Base-by-base conservation (phyloP, 2,113 vertebrate genomes). In the Heterochromis multidens region DNA sequence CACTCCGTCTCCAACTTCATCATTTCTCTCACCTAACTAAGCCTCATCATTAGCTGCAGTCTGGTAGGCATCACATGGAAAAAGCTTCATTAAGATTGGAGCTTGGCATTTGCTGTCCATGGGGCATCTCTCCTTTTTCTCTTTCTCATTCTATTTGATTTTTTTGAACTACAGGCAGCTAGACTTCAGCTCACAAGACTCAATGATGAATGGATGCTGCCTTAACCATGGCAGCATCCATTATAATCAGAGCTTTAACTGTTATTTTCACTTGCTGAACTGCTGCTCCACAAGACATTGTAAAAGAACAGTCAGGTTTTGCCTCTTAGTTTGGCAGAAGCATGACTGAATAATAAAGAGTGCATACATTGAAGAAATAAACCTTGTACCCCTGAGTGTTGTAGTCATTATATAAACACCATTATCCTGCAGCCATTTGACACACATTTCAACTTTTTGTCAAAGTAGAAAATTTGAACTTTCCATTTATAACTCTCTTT, bases 1-100 rank as follows among this genome's bases (percentile, higher is more conserved):
- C 58, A 21, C 52, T 40, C 29, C 0, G 1, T 54, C 79, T 65
- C 43, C 33, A 52, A 7, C 67, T 25, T 46, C 21, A 27, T 43
- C 74, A 58, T 65, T 40, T 77, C 76, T 46, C 40, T 57, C 85
- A 77, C 85, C 85, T 87, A 90, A 88, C 87, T 43, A 81, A 92
- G 74, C 79, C 78, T 87, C 77, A 89, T 93, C 89, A 89, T 94
- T 93, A 93, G 89, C 88, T 3, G 60, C 12, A 83, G 61, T 65
- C 86, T 43, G 63, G 81, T 83, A 72, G 83, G 92, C 91, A 87
- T 93, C 90, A 91, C 76, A 90, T 76, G 27, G 54, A 43, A 10
- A 16, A 17, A 2, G 54, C 87, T 84, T 93, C 88, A 82, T 92
- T 93, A 93, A 70, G 80, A 65, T 31, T 8, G 63, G 67, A 86